Percentiles rank a stretch among this genome's conserved stretches.
These are phyloP conservation scores for Rhaphigaster nebulosa DNA, from an alignment of 2,888 invertebrate species.

Conservation along the genomic window DNA sequence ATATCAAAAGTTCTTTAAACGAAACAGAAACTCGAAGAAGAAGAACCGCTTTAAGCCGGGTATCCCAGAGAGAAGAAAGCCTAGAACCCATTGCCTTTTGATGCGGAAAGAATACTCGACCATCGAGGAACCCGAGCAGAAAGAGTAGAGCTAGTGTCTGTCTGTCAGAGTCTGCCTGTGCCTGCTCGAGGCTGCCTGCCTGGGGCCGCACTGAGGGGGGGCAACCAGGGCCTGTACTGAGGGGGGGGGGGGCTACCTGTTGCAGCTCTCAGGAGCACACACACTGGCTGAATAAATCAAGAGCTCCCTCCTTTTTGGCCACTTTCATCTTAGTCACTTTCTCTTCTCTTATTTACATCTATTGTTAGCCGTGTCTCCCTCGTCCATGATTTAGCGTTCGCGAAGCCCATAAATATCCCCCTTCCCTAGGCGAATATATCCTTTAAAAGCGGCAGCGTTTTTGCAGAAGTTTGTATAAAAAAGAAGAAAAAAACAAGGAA, in stretches of 20 bases:
- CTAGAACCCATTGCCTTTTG: no score
- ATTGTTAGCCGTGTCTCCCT: constrained; percentile 12
- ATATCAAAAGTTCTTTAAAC: no score
- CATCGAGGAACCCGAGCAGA: no score
- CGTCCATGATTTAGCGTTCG: constrained; percentile 31
- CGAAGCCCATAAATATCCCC: background rate
- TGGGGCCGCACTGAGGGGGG: background rate
- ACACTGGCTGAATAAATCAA: constrained; percentile 15
- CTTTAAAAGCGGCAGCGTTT: constrained; percentile 13
- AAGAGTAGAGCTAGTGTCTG: no score
- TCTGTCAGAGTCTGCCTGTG: background rate
- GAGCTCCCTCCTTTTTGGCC: background rate
- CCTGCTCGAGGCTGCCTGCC: background rate
- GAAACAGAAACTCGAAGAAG: no score
- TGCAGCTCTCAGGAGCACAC: background rate
- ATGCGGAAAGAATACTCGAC: no score
- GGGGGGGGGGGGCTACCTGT: background rate
- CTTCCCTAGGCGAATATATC: background rate
- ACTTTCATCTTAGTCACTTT: constrained; percentile 44
- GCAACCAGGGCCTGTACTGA: no score
- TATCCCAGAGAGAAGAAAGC: no score
- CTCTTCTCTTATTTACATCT: constrained; percentile 31
- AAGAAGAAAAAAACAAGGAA: background rate
- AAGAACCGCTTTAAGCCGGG: no score
- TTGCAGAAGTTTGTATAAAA: background rate